Percentiles rank a stretch among this genome's conserved stretches.
These are phyloP conservation scores for Choloepus hoffmanni DNA, from an alignment of 2,113 vertebrate species.

Conservation along the genomic window DNA sequence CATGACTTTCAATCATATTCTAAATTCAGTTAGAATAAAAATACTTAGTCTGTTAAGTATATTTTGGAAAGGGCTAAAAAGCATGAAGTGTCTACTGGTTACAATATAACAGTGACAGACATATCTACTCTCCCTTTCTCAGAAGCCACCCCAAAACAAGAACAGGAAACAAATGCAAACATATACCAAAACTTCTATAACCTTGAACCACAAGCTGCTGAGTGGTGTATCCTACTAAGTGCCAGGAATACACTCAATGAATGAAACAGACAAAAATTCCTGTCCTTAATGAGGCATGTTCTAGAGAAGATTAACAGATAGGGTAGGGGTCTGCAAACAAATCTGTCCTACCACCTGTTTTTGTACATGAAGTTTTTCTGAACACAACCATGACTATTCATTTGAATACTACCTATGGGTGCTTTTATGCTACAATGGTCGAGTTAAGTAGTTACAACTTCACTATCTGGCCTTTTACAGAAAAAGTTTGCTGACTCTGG, in stretches of 20 bases:
- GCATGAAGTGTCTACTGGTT: neutral
- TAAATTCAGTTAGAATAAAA: conserved; percentile 26
- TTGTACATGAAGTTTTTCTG: neutral
- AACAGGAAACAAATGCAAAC: neutral
- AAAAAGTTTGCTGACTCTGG: neutral
- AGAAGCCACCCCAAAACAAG: neutral
- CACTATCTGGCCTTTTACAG: conserved; percentile 32
- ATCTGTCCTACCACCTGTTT: neutral
- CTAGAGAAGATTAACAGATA: conserved; percentile 9
- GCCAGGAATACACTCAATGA: neutral
- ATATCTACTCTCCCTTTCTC: neutral
- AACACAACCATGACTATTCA: neutral
- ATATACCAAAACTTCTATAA: neutral
- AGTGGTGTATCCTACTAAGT: neutral
- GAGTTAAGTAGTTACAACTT: neutral
- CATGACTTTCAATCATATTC: neutral
- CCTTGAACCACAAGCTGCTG: neutral
- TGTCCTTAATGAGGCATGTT: neutral
- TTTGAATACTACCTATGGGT: neutral
- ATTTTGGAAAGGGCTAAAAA: neutral
- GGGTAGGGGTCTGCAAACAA: neutral
- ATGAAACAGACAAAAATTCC: neutral
- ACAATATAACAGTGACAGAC: neutral
- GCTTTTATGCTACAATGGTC: neutral
- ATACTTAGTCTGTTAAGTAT: neutral